A percentile compares a stretch with the other conserved stretches of the same genome.
Conservation (phyloP, 2,113 vertebrate genomes). For the Gambusia affinis region DNA sequence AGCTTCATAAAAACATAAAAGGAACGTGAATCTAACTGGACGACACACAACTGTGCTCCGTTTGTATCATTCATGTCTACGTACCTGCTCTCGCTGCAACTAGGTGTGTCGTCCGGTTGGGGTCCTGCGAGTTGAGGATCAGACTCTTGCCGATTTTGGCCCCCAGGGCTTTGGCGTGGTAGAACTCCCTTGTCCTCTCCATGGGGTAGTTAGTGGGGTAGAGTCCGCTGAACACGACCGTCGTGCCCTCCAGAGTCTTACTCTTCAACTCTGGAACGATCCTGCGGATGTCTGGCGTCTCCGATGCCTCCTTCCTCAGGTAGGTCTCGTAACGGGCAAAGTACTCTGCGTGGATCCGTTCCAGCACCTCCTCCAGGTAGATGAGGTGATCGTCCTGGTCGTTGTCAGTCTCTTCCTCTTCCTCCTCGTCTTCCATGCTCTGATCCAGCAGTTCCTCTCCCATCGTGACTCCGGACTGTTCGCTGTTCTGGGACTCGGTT, state of each 20-base stretch:
- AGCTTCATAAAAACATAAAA: too few species aligned
- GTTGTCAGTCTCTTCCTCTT: conserved; percentile 82
- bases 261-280: conserved; percentile 94
- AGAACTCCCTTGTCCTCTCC: conserved; percentile 92
- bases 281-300: conserved; percentile 90
- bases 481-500: conserved; percentile 95
- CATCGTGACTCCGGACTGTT: conserved; percentile 92
- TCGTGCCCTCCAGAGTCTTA: conserved; percentile 86
- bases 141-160: conserved; percentile 88
- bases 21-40: too few species aligned
- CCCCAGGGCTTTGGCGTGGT: conserved; percentile 92
- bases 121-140: conserved; percentile 81
- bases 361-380: conserved; percentile 94
- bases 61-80: conserved; percentile 39
- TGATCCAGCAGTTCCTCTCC: conserved; percentile 92
- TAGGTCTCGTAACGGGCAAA: conserved; percentile 88
- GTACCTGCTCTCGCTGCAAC: conserved; percentile 91
- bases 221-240: conserved; percentile 91
- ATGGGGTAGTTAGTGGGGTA: conserved; percentile 95
- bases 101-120: conserved; percentile 88
- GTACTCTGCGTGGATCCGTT: conserved; percentile 91
- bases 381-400: conserved; percentile 95
- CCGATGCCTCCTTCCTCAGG: conserved; percentile 80
- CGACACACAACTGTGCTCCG: too few species aligned
- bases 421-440: conserved; percentile 90